These are phyloP conservation scores for Drosophila paucipuncta DNA, from an alignment of 2,888 invertebrate species.

Conservation along the genomic window DNA sequence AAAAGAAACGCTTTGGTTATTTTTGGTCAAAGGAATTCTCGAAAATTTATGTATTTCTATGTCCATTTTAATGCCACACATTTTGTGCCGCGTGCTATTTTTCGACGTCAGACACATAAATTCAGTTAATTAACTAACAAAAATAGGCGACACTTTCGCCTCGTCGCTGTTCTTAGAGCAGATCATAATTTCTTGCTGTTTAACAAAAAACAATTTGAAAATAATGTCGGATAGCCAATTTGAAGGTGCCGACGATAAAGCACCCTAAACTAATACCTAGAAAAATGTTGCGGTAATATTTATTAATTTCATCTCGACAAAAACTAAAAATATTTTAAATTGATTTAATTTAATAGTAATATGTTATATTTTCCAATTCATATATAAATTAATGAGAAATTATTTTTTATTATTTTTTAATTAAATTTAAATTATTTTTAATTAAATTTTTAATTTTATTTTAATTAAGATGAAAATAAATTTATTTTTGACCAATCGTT, in stretches of 20 bases:
- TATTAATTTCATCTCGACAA: not conserved
- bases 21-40: slow-evolving; percentile 37
- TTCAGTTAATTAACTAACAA: slow-evolving; percentile 77
- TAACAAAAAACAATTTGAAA: slow-evolving; percentile 8
- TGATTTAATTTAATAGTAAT: not conserved
- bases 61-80: slow-evolving; percentile 51
- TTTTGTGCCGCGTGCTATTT: slow-evolving; percentile 79
- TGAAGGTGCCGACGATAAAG: not conserved
- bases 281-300: not conserved
- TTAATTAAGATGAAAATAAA: not conserved
- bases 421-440: no score
- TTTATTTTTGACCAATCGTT: not conserved
- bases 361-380: no score
- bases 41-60: slow-evolving; percentile 68
- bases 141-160: slow-evolving; percentile 75
- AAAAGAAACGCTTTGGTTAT: slow-evolving; percentile 26
- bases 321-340: not conserved
- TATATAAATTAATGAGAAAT: no score
- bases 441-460: no score
- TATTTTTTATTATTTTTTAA: no score
- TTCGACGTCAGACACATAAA: slow-evolving; percentile 80
- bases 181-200: slow-evolving; percentile 62
- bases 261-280: not conserved
- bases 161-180: slow-evolving; percentile 46
- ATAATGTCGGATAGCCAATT: not conserved